Percentiles rank a stretch among this genome's conserved stretches.
Evolutionary conservation across 2,888 invertebrate genomes (phyloP).

Genomic region (Mycalesis mineus): DNA sequence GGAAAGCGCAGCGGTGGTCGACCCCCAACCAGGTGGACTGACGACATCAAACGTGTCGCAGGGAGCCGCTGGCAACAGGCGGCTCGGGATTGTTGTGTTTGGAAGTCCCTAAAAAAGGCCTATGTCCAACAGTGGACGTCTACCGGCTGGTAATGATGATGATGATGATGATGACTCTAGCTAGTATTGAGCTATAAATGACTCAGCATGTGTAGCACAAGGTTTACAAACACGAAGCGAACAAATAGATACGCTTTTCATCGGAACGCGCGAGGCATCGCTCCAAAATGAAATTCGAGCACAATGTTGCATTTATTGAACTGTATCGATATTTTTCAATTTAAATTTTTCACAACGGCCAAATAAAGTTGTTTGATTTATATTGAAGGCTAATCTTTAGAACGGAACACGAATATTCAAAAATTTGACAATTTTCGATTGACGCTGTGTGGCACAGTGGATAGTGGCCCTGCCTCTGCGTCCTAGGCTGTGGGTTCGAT

Average conservation of each 20-base stretch:
- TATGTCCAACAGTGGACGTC: too few relatives aligned
- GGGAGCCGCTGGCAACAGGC: too few relatives aligned
- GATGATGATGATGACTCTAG: too few relatives aligned
- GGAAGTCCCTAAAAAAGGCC: too few relatives aligned
- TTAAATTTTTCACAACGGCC: constrained; percentile 1
- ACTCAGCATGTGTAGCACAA: background rate
- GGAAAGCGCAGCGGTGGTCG: too few relatives aligned
- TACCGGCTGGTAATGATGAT: too few relatives aligned
- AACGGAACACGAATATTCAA: background rate
- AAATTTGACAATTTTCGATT: background rate
- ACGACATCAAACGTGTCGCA: too few relatives aligned
- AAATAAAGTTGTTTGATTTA: constrained; percentile 11
- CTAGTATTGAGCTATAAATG: background rate
- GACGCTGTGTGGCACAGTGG: too few relatives aligned
- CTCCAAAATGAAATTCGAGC: constrained; percentile 20
- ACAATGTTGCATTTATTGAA: constrained; percentile 20
- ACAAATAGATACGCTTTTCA: constrained; percentile 29
- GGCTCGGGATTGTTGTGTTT: too few relatives aligned
- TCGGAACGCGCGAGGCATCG: constrained; percentile 22
- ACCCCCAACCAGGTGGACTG: too few relatives aligned
- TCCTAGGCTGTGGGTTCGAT: too few relatives aligned
- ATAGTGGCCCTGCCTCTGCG: too few relatives aligned
- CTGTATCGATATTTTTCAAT: constrained; percentile 22
- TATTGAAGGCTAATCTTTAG: constrained; percentile 1
- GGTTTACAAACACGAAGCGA: constrained; percentile 15